phyloP scores from a whole-genome alignment of 2,113 vertebrate genomes.

The Sinocyclocheilus rhinocerous region DNA sequence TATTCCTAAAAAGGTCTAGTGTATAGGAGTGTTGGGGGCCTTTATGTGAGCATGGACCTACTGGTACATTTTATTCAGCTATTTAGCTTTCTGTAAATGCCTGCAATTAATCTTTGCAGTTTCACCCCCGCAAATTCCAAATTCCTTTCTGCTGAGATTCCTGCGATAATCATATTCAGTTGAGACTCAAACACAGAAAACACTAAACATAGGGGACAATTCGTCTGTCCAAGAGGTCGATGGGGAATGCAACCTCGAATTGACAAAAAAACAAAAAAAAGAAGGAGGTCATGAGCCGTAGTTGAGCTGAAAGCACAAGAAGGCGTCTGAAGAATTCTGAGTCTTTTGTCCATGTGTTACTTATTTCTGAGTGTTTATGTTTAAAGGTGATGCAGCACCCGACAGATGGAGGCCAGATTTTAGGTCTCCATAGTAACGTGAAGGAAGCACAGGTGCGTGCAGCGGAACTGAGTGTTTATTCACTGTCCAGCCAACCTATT shows the following conservation, averaged over 20 bases:
- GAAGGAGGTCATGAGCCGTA: background rate
- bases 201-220: background rate
- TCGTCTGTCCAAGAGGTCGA: background rate
- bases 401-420: conserved; percentile 64
- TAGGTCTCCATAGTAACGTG: conserved; percentile 68
- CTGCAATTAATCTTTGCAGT: conserved; percentile 46
- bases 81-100: conserved; percentile 27
- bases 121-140: conserved; percentile 31
- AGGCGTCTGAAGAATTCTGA: background rate
- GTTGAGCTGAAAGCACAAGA: background rate
- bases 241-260: background rate
- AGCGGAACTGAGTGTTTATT: conserved; percentile 66
- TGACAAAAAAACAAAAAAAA: background rate
- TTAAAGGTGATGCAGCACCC: conserved; percentile 69
- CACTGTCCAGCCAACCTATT: conserved; percentile 67
- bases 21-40: background rate
- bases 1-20: background rate
- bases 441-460: conserved; percentile 65
- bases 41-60: background rate
- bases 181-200: background rate
- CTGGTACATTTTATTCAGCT: background rate
- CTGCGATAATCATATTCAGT: conserved; percentile 2
- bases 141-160: background rate
- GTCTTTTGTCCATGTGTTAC: conserved; percentile 16
- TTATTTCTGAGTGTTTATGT: conserved; percentile 27